A percentile compares a stretch with the other conserved stretches of the same genome.
Conservation (phyloP, 2,888 invertebrate species). For the Pollenia labialis region DNA sequence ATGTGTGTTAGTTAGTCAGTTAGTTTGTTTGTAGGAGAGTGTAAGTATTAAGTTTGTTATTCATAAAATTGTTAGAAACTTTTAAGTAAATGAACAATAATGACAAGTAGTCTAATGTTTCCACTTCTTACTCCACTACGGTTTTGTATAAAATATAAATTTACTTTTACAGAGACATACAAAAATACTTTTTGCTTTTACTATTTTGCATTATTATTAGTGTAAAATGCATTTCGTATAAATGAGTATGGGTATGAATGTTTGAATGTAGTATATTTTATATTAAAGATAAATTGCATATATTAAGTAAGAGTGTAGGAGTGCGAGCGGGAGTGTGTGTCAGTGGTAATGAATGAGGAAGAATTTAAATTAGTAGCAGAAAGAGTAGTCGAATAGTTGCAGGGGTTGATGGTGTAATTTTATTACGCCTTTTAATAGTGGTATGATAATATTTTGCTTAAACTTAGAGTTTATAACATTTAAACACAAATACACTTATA, state of each 20-base stretch:
- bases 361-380: conserved; percentile 49
- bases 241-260: conserved; percentile 14
- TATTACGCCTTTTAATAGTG: conserved; percentile 42
- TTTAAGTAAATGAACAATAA: conserved; percentile 83
- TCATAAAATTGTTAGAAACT: conserved; percentile 77
- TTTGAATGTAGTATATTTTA: conserved; percentile 1
- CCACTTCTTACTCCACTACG: conserved; percentile 20
- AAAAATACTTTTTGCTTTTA: conserved; percentile 38
- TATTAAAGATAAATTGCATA: conserved; percentile 68
- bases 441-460: conserved; percentile 61
- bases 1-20: conserved; percentile 67
- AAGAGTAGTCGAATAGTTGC: background rate
- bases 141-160: conserved; percentile 29
- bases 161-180: conserved; percentile 35
- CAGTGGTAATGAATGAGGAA: conserved; percentile 44
- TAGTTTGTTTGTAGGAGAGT: conserved; percentile 53
- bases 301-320: conserved; percentile 55
- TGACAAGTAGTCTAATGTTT: conserved; percentile 80
- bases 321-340: background rate
- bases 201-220: conserved; percentile 80
- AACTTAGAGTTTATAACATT: conserved; percentile 54
- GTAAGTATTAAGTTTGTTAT: conserved; percentile 72
- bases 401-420: conserved; percentile 26
- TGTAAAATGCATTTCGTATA: conserved; percentile 79
- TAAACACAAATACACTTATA: conserved; percentile 37